Percentiles rank a stretch among this genome's conserved stretches.
phyloP scores from a whole-genome alignment of 2,888 invertebrate genomes.

The Himalopsyche japonica region DNA sequence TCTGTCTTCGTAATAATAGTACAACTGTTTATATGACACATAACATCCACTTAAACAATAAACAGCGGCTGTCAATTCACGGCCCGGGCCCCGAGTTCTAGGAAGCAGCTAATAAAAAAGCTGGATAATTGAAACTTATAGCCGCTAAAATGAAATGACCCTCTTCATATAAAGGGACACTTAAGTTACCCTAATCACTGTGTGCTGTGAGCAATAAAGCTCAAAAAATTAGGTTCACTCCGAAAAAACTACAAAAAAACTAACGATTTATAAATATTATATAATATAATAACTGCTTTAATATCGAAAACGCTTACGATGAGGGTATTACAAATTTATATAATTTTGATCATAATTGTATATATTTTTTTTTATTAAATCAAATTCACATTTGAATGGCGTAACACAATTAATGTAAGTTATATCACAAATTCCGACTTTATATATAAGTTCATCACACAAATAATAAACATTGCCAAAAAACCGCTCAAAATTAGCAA shows the following conservation, averaged over 20 bases:
- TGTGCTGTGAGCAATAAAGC: neutral
- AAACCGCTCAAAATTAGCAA: too few species aligned
- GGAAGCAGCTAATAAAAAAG: neutral
- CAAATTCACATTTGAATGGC: too few species aligned
- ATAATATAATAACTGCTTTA: neutral
- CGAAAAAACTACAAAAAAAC: neutral
- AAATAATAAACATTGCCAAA: too few species aligned
- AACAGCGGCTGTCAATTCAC: conserved; percentile 1
- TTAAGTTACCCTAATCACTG: neutral
- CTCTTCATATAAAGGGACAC: neutral
- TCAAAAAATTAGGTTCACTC: neutral
- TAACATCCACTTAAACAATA: neutral
- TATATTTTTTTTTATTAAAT: too few species aligned
- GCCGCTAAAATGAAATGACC: neutral
- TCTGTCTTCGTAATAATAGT: neutral
- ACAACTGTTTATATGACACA: neutral
- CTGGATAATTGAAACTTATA: conserved; percentile 3
- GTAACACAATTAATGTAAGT: too few species aligned
- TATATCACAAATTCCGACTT: too few species aligned
- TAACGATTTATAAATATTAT: neutral
- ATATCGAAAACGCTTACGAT: neutral
- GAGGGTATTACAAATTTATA: neutral
- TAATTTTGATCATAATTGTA: too few species aligned
- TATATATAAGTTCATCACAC: too few species aligned
- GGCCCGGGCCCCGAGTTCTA: neutral